phyloP scores from a whole-genome alignment of 92 coral and sea anemone species.

The Nematostella vectensis region DNA sequence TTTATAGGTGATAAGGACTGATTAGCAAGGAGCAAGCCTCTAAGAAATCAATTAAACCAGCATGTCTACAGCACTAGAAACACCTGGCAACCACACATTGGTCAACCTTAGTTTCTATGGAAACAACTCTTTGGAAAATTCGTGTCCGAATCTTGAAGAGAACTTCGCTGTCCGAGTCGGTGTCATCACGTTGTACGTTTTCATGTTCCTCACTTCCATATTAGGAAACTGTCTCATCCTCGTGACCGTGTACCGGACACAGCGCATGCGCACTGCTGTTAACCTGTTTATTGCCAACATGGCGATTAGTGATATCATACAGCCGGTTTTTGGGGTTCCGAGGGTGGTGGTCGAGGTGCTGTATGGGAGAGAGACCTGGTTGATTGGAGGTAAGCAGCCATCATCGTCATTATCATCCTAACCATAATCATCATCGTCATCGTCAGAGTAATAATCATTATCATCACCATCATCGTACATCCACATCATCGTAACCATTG shows the following conservation, averaged over 20 bases:
- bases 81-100: too few species aligned
- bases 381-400: conserved; percentile 32
- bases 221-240: conserved; percentile 17
- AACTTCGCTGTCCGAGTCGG: conserved; percentile 13
- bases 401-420: too few species aligned
- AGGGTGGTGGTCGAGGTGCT: conserved; percentile 21
- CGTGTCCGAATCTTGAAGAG: conserved; percentile 13
- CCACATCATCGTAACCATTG: too few species aligned
- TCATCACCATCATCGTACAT: too few species aligned
- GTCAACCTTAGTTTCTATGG: too few species aligned
- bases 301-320: conserved; percentile 26
- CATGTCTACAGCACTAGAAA: too few species aligned
- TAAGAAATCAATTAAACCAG: too few species aligned
- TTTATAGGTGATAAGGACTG: too few species aligned
- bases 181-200: conserved; percentile 6
- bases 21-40: too few species aligned
- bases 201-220: conserved; percentile 15
- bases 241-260: conserved; percentile 9
- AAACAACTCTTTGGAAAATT: not conserved
- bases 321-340: conserved; percentile 23
- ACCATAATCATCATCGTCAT: too few species aligned
- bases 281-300: conserved; percentile 27
- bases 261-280: conserved; percentile 23
- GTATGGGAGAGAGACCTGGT: conserved; percentile 24
- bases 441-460: too few species aligned